Base-by-base conservation (phyloP, 2,888 invertebrate genomes). In the Listrodromus nycthemerus region DNA sequence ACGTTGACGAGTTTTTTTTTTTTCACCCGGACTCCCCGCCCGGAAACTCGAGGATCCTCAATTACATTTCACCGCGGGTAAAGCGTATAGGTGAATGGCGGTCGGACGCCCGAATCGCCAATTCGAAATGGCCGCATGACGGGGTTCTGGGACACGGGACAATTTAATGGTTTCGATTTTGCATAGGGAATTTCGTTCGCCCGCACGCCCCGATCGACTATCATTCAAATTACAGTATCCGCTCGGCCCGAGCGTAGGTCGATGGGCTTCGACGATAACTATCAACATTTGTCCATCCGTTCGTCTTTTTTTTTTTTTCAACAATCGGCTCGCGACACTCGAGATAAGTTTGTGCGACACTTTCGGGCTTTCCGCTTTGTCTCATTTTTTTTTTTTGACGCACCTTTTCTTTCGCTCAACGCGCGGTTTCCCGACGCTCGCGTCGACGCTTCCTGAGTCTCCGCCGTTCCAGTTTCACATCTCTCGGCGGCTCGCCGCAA, bases 1-100 rank as follows among this genome's bases (percentile, higher is more conserved):
- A 6, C 61, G 61, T 30, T 61, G 61, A 61, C 61, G 61, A 61
- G 61, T 30, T 61, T 61, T 61, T 61, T 16, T 30, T 61, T 61
- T 61, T 61, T 16, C 27, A 16, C 27, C 16, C 16, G 13, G 16
- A 27, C 6, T 1, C 10, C 27, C 27, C 13, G 16, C 1, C 41
- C 41, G 4, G 30, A 30, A 61, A 61, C 61, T 61, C 61, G 61
- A 61, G 27, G 8, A 61, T 61, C n/a, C 61, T 13, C 61, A 61
- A 61, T 61, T 61, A 61, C 27, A 61, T 27, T 61, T 61, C 27
- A 27, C 16, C 61, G 7, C 10, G 30, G 24, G 27, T 30, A 61
- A 10, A 61, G 27, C 16, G 30, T 27, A 61, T 61, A 27, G 61
- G 61, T 10, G 27, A 30, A 61, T 61, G 30, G 30, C 6, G 16